A percentile compares a stretch with the other conserved stretches of the same genome.
These are phyloP conservation scores for Genyomyrus donnyi DNA, from an alignment of 2,113 vertebrate species.

Conservation along the genomic window DNA sequence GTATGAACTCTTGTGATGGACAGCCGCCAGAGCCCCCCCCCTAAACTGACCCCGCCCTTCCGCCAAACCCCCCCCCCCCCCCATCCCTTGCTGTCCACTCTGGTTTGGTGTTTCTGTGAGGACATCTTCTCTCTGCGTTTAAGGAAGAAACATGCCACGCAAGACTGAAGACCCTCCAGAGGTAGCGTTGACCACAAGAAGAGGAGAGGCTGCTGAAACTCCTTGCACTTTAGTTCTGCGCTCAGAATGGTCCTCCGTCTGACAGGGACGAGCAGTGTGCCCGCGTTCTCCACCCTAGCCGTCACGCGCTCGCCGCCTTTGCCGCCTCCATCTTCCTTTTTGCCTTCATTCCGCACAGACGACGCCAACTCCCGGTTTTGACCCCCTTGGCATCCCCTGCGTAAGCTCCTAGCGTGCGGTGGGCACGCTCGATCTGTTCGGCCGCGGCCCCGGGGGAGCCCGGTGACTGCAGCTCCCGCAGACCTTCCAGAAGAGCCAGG, in stretches of 20 bases:
- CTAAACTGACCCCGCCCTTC: too few relatives aligned
- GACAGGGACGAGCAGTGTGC: constrained; percentile 14
- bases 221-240: constrained; percentile 48
- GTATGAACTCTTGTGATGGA: too few relatives aligned
- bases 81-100: neutral
- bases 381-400: neutral
- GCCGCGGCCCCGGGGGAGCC: constrained; percentile 2
- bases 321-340: neutral
- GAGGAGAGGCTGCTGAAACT: constrained; percentile 39
- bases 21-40: too few relatives aligned
- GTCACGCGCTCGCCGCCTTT: neutral
- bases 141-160: constrained; percentile 31
- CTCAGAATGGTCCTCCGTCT: constrained; percentile 37
- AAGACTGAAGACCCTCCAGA: constrained; percentile 20
- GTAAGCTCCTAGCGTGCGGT: neutral
- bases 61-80: neutral
- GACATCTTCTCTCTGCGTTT: constrained; percentile 1
- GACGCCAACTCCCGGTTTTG: neutral
- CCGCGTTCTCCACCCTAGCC: neutral
- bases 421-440: constrained; percentile 9
- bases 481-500: neutral
- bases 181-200: constrained; percentile 18
- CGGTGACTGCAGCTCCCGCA: neutral
- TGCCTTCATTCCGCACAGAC: neutral
- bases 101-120: neutral